These are phyloP conservation scores for Lasioglossum baleicum DNA, from an alignment of 1,140 invertebrate genomes.

Conservation along the genomic window DNA sequence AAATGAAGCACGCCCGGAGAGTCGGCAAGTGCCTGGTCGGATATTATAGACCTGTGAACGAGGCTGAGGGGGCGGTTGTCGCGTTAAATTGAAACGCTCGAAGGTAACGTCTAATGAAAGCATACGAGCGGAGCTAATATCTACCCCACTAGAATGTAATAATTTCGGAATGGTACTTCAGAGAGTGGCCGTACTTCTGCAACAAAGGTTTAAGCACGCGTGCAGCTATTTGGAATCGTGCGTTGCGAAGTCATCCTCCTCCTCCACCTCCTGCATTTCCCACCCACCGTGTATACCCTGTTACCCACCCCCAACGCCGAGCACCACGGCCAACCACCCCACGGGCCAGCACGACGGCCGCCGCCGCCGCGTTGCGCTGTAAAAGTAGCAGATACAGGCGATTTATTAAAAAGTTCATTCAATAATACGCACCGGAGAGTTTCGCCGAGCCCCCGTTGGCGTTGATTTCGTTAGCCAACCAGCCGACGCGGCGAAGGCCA, in stretches of 20 bases:
- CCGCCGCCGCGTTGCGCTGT: neutral
- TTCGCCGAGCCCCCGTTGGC: neutral
- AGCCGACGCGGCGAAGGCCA: neutral
- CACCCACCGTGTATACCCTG: too few relatives aligned
- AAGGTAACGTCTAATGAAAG: conserved; percentile 80
- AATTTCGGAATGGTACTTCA: conserved; percentile 78
- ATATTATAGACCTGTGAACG: conserved; percentile 75
- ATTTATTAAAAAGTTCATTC: conserved; percentile 59
- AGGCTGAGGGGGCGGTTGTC: conserved; percentile 68
- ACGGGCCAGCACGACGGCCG: neutral
- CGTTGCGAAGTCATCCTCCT: conserved; percentile 32
- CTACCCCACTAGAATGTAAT: conserved; percentile 77
- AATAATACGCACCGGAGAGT: neutral
- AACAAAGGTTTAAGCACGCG: conserved; percentile 70
- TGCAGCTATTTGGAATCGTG: conserved; percentile 57
- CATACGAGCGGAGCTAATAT: conserved; percentile 76
- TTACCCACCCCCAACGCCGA: too few relatives aligned
- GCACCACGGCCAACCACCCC: neutral
- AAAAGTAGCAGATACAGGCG: conserved; percentile 39
- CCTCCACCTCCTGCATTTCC: too few relatives aligned
- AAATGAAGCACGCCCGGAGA: conserved; percentile 75
- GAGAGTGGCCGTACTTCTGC: conserved; percentile 59
- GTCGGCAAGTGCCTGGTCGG: conserved; percentile 71
- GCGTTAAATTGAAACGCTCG: conserved; percentile 76
- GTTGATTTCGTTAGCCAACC: conserved; percentile 28